Conservation (phyloP, 2,888 invertebrate species). For the Drosophila quinaria region DNA sequence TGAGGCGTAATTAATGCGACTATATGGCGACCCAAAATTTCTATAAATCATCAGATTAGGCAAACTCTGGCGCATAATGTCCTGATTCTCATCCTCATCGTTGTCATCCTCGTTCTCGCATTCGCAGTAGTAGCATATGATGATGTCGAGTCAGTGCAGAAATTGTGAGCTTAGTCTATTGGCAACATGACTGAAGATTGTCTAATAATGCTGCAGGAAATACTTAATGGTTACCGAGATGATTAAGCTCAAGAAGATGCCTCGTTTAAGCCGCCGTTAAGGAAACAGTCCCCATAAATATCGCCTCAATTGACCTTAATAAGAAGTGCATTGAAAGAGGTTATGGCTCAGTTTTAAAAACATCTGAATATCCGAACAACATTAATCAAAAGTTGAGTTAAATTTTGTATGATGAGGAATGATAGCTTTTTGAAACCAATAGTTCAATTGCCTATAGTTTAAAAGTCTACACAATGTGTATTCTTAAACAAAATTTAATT, state of each 20-base stretch:
- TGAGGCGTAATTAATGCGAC: slow-evolving; percentile 86
- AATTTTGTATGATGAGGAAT: background rate
- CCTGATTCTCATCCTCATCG: slow-evolving; percentile 14
- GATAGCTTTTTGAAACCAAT: background rate
- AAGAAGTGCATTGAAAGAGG: background rate
- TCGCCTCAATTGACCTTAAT: slow-evolving; percentile 6
- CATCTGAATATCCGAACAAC: background rate
- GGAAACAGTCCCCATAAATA: slow-evolving; percentile 24
- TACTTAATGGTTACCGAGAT: slow-evolving; percentile 51
- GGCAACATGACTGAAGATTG: slow-evolving; percentile 56
- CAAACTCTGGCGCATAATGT: slow-evolving; percentile 57
- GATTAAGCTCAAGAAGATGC: slow-evolving; percentile 43
- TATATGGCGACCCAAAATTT: slow-evolving; percentile 86
- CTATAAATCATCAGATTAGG: slow-evolving; percentile 86
- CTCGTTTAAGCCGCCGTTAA: slow-evolving; percentile 18
- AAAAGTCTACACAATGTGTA: too few species aligned
- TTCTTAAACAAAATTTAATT: too few species aligned
- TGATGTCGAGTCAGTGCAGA: slow-evolving; percentile 36
- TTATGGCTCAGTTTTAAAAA: background rate
- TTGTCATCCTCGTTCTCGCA: background rate
- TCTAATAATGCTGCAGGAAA: slow-evolving; percentile 61
- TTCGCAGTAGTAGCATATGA: slow-evolving; percentile 32
- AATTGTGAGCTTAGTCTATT: slow-evolving; percentile 43
- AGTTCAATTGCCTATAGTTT: too few species aligned
- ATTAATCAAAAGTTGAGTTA: background rate